These are phyloP conservation scores for Phalacrocorax brasilianus DNA, from an alignment of 2,113 vertebrate species.

Conservation along the genomic window DNA sequence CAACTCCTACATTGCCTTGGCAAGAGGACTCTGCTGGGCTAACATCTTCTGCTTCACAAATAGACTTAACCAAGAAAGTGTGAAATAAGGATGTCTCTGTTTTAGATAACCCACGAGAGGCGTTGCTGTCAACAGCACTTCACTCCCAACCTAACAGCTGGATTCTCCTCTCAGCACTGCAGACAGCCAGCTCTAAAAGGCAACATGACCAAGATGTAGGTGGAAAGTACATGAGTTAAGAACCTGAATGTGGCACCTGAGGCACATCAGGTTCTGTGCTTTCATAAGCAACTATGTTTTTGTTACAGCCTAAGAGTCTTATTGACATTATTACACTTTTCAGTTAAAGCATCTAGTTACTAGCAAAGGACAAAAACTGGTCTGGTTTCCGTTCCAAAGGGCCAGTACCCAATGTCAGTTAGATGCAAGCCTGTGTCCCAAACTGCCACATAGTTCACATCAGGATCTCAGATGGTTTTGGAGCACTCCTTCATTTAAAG, in stretches of 20 bases:
- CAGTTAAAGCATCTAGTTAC: not conserved
- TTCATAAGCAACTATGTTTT: constrained; percentile 12
- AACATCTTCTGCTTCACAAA: not conserved
- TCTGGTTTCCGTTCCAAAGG: not conserved
- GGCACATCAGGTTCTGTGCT: not conserved
- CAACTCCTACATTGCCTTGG: not conserved
- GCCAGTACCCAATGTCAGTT: not conserved
- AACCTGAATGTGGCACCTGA: not conserved
- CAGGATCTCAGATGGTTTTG: not conserved
- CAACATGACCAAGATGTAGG: not conserved
- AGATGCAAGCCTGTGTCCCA: not conserved
- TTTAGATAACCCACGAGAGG: not conserved
- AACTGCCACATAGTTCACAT: not conserved
- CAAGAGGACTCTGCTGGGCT: not conserved
- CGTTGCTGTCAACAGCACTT: not conserved
- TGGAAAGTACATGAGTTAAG: not conserved
- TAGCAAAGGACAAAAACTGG: not conserved
- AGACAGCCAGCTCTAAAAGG: not conserved
- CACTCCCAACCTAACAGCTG: not conserved
- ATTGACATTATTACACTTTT: not conserved
- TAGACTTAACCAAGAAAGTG: not conserved
- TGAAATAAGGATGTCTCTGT: not conserved
- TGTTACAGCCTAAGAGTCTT: not conserved
- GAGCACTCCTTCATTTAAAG: not conserved
- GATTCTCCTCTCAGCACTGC: not conserved